Base-by-base conservation (phyloP, 2,113 vertebrate genomes). In the Pituophis catenifer region DNA sequence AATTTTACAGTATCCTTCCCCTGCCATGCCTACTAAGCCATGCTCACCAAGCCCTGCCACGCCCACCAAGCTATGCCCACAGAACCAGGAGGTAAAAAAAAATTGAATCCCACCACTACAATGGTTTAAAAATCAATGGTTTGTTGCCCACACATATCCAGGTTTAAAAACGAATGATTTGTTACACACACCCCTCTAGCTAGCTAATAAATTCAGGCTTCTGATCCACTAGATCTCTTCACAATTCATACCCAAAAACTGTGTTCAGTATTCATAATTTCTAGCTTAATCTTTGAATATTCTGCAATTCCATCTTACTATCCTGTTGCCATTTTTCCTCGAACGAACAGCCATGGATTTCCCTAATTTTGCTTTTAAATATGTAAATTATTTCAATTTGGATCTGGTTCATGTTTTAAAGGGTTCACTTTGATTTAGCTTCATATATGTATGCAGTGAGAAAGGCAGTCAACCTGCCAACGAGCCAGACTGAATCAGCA, bases 391-490 rank as follows among this genome's bases (percentile, higher is more conserved):
- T 0, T 3, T 62, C 15, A 17, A 93, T 13, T 52, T 17, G 2
- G 88, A 1, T 92, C 86, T 23, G 91, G 65, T 81, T 57, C 62
- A 90, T 90, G 17, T 88, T 89, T 24, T 52, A 29, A 15, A 89
- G 5, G 91, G 13, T 55, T 94, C 95, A 86, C 75, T 50, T 94
- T 93, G 7, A 86, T 90, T 53, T 70, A 93, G 53, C 96, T 96
- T 94, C 75, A 24, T 93, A 24, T 75, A 70, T 75, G 10, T 21
- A 7, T 38, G 48, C 13, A 33, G 5, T 33, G n/a, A 75, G 13
- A n/a, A 33, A 75, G 26, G 62, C 26, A 65, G 26, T 13, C 4
- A 11, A 26, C 10, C 62, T 12, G 65, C 65, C 65, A 75, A 75
- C 29, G 7, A 13, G 23, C 53, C 86, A 95, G 93, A 62, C 48